Evolutionary conservation across 1,140 invertebrate species (phyloP).

Genomic region (Belonocnema kinseyi): DNA sequence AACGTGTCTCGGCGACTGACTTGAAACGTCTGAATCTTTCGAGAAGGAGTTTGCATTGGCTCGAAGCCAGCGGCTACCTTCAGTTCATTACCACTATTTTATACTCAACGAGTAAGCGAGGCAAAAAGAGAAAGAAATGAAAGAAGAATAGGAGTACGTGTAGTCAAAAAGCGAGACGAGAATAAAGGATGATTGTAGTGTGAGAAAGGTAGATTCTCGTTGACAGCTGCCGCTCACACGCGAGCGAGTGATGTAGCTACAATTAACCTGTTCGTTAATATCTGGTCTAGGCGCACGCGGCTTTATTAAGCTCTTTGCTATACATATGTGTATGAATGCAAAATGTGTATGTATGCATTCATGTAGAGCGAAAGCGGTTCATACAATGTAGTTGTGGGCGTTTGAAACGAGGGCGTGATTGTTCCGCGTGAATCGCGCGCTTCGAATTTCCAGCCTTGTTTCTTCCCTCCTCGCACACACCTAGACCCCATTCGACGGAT

Average conservation of each 20-base stretch:
- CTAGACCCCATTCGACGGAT: constrained; percentile 1
- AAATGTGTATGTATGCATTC: neutral
- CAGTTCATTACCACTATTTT: constrained; percentile 69
- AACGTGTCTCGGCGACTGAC: constrained; percentile 43
- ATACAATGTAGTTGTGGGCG: neutral
- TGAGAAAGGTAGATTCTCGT: neutral
- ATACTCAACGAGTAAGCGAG: constrained; percentile 42
- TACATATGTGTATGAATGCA: too few relatives aligned
- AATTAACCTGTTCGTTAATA: constrained; percentile 28
- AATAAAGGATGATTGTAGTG: neutral
- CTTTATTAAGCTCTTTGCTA: constrained; percentile 15
- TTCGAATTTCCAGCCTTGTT: constrained; percentile 18
- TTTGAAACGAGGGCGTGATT: constrained; percentile 27
- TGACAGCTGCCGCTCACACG: constrained; percentile 3
- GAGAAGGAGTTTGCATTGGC: constrained; percentile 61
- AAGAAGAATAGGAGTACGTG: constrained; percentile 39
- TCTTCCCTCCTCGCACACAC: neutral
- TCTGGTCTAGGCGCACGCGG: neutral
- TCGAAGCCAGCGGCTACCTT: constrained; percentile 59
- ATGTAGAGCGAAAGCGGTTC: neutral
- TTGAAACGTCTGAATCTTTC: constrained; percentile 50
- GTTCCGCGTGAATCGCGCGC: constrained; percentile 22
- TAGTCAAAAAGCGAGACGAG: neutral
- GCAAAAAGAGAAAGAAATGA: constrained; percentile 39
- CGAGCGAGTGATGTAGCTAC: neutral